phyloP scores from a whole-genome alignment of 2,113 vertebrate species.

The Muntiacus muntjak region DNA sequence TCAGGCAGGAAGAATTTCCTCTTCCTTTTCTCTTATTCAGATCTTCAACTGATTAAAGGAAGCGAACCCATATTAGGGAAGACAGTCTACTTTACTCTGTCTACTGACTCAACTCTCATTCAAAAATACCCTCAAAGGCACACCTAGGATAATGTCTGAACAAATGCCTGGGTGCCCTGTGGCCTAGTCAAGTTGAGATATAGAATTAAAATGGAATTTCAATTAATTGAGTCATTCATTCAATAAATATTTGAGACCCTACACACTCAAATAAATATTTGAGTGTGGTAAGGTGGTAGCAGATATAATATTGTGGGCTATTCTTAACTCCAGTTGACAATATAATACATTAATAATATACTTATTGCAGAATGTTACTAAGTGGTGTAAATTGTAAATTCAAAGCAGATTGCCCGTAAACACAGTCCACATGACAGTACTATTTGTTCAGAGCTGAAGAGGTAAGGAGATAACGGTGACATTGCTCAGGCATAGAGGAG shows the following conservation, averaged over 20 bases:
- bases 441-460: neutral
- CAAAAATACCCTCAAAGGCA: neutral
- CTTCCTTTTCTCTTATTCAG: neutral
- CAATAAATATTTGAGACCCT: neutral
- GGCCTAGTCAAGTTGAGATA: neutral
- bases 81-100: neutral
- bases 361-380: neutral
- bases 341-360: neutral
- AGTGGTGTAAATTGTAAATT: neutral
- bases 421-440: neutral
- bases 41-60: neutral
- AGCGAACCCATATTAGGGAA: neutral
- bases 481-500: neutral
- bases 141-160: neutral
- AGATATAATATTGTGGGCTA: neutral
- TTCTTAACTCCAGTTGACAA: neutral
- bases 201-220: neutral
- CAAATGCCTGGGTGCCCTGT: neutral
- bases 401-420: neutral
- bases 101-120: neutral
- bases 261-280: neutral
- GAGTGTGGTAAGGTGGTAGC: neutral
- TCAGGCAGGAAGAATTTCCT: neutral
- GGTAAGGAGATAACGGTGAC: fast-evolving
- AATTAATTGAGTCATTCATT: neutral